Evolutionary conservation across 2,797 vertebrate species (phyloP).

Genomic region (Phrynocephalus guinanensis): DNA sequence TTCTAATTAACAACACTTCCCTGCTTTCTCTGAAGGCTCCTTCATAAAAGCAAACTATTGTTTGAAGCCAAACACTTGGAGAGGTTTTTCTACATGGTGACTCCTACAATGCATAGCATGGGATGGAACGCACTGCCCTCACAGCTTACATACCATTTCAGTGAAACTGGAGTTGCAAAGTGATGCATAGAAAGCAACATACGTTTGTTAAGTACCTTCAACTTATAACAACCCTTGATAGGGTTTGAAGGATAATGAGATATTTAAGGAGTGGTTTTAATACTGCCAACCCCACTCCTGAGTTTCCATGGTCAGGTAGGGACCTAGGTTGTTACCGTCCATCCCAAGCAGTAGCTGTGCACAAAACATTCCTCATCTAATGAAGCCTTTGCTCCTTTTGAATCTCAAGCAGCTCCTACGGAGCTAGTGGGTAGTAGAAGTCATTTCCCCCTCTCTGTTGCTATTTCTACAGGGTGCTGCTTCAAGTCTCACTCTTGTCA

Average conservation of each 20-base stretch:
- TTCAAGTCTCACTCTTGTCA: not conserved
- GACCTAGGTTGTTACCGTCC: too few species aligned
- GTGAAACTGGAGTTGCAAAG: not conserved
- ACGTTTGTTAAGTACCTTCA: too few species aligned
- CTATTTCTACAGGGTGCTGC: slow-evolving; percentile 14
- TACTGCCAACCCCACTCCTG: too few species aligned
- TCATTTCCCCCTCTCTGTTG: not conserved
- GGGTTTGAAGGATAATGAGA: too few species aligned
- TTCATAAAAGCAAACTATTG: not conserved
- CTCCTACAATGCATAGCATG: not conserved
- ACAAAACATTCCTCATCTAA: not conserved
- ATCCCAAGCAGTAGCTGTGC: not conserved
- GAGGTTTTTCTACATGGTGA: not conserved
- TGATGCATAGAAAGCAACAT: not conserved
- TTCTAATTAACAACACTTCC: not conserved
- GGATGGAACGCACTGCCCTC: not conserved
- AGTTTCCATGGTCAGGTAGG: too few species aligned
- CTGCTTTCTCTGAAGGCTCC: too few species aligned
- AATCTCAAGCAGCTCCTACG: not conserved
- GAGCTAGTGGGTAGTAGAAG: not conserved
- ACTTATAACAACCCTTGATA: too few species aligned
- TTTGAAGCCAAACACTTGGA: not conserved
- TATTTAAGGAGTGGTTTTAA: too few species aligned
- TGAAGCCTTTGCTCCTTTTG: not conserved
- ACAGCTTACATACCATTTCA: not conserved